Base-by-base conservation (phyloP, 2,888 invertebrate genomes). In the Rhingia campestris region DNA sequence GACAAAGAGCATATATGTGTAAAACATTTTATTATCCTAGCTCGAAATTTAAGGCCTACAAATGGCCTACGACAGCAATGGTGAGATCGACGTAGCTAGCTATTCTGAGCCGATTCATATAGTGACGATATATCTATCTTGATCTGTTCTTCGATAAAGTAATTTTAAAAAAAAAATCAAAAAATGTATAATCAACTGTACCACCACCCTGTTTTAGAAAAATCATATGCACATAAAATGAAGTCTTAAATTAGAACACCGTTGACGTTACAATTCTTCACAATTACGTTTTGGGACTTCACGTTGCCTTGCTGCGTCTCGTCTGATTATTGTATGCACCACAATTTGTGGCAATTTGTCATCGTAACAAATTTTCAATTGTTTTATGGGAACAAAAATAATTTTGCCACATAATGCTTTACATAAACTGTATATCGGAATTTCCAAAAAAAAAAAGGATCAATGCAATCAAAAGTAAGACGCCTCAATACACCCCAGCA, bases 391-490 rank as follows among this genome's bases (percentile, higher is more conserved):
- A 59, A 66, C 35, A 77, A 66, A 70, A 58, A 53, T 58, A 64
- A 45, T 63, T 30, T 22, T 22, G 22, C 2, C 22, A 22, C 22
- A 22, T 30, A 7, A 10, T 43, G 22, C 43, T n/a, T 72, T 72
- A 72, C 51, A 51, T 72, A 77, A 77, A 77, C 69, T 35, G 53
- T 61, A 37, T 37, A 41, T 30, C 33, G 56, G 10, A 6, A 37
- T 58, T 49, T 35, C 10, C 39, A 33, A 49, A 51, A 41, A 76
- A 41, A 76, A 81, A 76, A 76, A 47, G 82, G 82, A 22, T 82
- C 77, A 82, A 76, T 59, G 41, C 59, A 35, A 22, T 10, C 32
- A 7, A 54, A 49, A 63, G 33, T 76, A 66, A 81, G 43, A 67
- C 81, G 69, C 22, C 47, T 35, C 32, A 61, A n/a, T 51, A 58